These are phyloP conservation scores for Phenganax stokvisi DNA, from an alignment of 92 coral and sea anemone species.

Conservation along the genomic window DNA sequence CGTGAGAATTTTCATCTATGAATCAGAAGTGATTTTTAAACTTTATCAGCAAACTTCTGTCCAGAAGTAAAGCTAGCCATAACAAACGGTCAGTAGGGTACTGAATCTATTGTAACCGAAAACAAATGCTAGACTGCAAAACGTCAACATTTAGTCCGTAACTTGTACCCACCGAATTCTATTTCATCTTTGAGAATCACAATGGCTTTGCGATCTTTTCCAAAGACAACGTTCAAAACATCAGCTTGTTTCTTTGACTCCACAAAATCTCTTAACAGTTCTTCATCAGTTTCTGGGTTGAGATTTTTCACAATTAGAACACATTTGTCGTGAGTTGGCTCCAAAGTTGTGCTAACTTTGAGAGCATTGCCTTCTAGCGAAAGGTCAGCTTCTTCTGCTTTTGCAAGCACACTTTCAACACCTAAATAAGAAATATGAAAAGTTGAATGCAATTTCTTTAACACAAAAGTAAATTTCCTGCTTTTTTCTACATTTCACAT, in stretches of 20 bases:
- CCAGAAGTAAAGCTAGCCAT: no score
- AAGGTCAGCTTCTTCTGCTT: not conserved
- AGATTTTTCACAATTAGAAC: constrained; percentile 20
- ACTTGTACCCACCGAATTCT: not conserved
- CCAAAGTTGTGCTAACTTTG: not conserved
- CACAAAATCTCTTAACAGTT: not conserved
- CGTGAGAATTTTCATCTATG: constrained; percentile 3
- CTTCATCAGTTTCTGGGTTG: not conserved
- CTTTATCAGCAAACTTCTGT: no score
- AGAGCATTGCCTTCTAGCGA: not conserved
- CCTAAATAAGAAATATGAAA: not conserved
- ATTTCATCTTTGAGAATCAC: constrained; percentile 7
- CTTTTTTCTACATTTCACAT: not conserved
- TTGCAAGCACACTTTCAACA: not conserved
- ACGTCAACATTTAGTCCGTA: no score
- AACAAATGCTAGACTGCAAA: no score
- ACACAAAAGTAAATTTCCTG: not conserved
- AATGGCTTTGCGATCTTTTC: constrained; percentile 17
- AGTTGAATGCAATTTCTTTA: not conserved
- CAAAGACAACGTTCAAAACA: constrained; percentile 13
- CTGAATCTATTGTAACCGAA: no score
- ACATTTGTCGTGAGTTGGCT: constrained; percentile 4
- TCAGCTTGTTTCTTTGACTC: not conserved
- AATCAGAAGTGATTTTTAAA: not conserved
- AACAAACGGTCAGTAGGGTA: not conserved